These are phyloP conservation scores for Rousettus leschenaultii DNA, from an alignment of 2,113 vertebrate genomes.

Conservation along the genomic window DNA sequence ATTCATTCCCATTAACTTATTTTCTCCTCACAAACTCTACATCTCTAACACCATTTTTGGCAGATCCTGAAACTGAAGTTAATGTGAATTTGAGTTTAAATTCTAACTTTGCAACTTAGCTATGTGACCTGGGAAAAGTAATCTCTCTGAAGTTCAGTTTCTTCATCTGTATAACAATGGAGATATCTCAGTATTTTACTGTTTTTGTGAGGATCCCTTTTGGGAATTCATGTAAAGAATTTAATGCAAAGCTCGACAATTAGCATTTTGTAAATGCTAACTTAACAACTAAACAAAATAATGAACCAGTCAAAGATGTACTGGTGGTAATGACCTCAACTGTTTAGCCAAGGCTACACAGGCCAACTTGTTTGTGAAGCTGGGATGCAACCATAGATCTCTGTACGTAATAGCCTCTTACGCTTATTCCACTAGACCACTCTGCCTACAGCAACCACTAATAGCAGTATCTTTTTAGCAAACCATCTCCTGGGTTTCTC, in stretches of 20 bases:
- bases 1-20: neutral
- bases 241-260: constrained; percentile 18
- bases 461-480: neutral
- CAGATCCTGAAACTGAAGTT: neutral
- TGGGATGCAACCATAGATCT: neutral
- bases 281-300: neutral
- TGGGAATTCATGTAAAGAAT: neutral
- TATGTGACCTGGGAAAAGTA: neutral
- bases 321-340: neutral
- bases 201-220: constrained; percentile 5
- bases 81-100: neutral
- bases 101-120: neutral
- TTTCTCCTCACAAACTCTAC: neutral
- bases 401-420: neutral
- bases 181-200: neutral
- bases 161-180: neutral
- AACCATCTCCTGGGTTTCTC: neutral
- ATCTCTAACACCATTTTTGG: neutral
- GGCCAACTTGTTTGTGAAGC: neutral
- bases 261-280: neutral
- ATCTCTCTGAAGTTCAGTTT: neutral
- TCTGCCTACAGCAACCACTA: neutral
- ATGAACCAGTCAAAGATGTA: neutral
- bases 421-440: neutral
- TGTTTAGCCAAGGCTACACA: neutral